Evolutionary conservation across 2,113 vertebrate species (phyloP), one percentile per base, ranked within the genome.

Genomic region (Glaucomys volans): DNA sequence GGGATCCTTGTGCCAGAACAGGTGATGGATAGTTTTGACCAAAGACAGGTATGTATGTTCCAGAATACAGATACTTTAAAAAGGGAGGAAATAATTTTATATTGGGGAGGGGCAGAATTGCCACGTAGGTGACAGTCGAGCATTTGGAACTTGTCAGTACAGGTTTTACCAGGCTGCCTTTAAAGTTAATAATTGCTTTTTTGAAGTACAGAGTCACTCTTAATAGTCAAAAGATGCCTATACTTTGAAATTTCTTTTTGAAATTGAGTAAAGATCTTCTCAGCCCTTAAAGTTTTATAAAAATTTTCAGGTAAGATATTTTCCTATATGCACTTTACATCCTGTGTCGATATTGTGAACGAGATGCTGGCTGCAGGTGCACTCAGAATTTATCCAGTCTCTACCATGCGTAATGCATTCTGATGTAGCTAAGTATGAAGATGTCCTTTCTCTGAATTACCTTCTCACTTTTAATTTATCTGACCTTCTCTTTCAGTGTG

Each of bases 181-280:
- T 90, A 95, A 94, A 94, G 76, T 96, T 96, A 92, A 64, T 90
- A 86, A 71, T 74, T 80, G 69, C 96, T 97, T 97, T 97, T 97
- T 97, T 97, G 94, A 96, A 96, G 94, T 80, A 42, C 52, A 52
- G 75, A 95, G 71, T 74, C 82, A 71, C 52, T 96, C 18, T 54
- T 86, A 91, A 75, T 94, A 91, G 69, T 67, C 69, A 52, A 67
- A 94, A 94, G 59, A 89, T 77, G 42, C 67, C 84, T 90, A 4
- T 62, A 26, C 50, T 88, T 93, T 92, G 26, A 44, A 24, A 87
- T 92, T 95, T 74, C 42, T 82, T 26, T 96, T 95, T 72, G 88
- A 90, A 92, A 57, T 52, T 72, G 35, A 71, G 57, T 72, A 47
- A 92, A 37, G 72, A 30, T 66, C 35, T 87, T 37, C 47, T 57